Percentiles rank a stretch among this genome's conserved stretches.
Evolutionary conservation across 2,888 invertebrate genomes (phyloP).

Genomic region (Ectemnius continuus): DNA sequence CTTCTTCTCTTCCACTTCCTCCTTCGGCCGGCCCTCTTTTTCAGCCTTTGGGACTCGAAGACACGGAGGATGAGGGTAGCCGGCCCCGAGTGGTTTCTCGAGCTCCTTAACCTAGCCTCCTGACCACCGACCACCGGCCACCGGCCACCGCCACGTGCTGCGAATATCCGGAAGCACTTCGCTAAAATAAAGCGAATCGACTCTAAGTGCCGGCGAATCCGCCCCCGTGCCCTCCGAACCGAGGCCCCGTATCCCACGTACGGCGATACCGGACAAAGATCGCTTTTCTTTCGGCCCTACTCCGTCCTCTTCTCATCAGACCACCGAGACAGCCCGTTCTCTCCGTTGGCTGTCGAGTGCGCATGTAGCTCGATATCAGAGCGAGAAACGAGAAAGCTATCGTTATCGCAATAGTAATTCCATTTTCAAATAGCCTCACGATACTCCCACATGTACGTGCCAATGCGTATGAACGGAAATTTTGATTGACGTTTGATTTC

Average conservation of each 20-base stretch:
- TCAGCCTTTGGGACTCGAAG: not conserved
- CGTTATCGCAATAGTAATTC: constrained; percentile 33
- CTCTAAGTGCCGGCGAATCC: constrained; percentile 57
- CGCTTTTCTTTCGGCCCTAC: constrained; percentile 7
- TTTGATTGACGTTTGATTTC: too few species aligned
- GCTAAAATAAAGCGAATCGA: constrained; percentile 72
- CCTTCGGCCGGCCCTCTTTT: not conserved
- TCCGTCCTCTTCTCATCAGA: constrained; percentile 8
- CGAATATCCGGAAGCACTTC: constrained; percentile 74
- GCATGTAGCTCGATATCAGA: constrained; percentile 1
- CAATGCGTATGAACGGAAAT: too few species aligned
- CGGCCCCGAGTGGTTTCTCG: constrained; percentile 39
- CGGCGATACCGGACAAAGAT: not conserved
- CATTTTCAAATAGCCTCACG: constrained; percentile 13
- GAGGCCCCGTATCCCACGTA: constrained; percentile 21
- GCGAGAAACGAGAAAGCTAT: constrained; percentile 25
- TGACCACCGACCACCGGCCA: constrained; percentile 67
- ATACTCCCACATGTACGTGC: too few species aligned
- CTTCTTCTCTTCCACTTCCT: not conserved
- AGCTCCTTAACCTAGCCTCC: constrained; percentile 70
- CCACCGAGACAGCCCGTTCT: constrained; percentile 13
- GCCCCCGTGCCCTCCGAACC: constrained; percentile 21
- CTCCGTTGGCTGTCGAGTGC: not conserved
- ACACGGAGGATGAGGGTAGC: constrained; percentile 12
- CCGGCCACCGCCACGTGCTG: constrained; percentile 68